phyloP scores from a whole-genome alignment of 2,113 vertebrate species.

The Narcine bancroftii region DNA sequence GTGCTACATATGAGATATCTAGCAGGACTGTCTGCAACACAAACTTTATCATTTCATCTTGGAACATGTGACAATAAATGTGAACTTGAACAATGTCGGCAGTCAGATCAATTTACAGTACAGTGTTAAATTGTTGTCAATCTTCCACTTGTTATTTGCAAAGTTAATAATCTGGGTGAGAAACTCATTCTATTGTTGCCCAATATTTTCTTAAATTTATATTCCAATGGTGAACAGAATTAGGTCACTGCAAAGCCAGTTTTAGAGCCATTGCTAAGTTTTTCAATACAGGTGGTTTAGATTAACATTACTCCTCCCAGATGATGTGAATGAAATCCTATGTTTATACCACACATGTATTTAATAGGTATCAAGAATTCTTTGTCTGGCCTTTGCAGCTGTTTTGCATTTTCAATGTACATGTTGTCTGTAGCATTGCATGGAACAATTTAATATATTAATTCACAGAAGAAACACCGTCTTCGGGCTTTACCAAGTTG shows the following conservation, averaged over 20 bases:
- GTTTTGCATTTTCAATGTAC: neutral
- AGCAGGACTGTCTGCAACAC: too few species aligned
- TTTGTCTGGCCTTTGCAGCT: neutral
- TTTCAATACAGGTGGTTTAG: neutral
- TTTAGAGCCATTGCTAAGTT: neutral
- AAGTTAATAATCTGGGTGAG: neutral
- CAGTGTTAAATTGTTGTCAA: neutral
- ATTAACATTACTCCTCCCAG: neutral
- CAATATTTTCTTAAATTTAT: neutral
- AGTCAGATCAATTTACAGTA: neutral
- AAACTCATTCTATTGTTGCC: neutral
- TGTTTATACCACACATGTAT: neutral
- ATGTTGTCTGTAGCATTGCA: neutral
- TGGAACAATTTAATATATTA: neutral
- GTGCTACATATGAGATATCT: too few species aligned
- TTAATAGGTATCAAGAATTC: neutral
- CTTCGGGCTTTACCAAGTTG: neutral
- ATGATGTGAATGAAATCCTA: neutral
- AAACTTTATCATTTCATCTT: too few species aligned
- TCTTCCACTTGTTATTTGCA: neutral
- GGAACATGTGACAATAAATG: too few species aligned
- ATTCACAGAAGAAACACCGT: neutral
- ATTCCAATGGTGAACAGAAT: neutral
- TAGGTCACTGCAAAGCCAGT: neutral
- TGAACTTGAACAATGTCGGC: neutral